Conservation (phyloP, 2,797 vertebrate species). For the Mus minutoides region DNA sequence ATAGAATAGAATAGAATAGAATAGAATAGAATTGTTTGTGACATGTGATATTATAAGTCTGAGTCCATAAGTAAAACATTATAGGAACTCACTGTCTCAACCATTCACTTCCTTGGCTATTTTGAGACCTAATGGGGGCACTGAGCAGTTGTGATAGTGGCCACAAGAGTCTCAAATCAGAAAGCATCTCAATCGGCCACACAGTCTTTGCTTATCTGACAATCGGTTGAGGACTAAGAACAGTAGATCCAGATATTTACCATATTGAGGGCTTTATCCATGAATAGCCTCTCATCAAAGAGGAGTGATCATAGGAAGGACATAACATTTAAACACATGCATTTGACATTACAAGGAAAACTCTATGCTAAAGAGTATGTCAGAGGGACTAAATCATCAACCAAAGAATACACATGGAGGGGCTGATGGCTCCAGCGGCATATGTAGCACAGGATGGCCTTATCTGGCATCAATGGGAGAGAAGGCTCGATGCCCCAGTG, state of each 20-base stretch:
- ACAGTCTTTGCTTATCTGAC: not conserved
- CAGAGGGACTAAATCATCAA: not conserved
- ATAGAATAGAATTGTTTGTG: not conserved
- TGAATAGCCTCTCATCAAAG: not conserved
- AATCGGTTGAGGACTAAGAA: not conserved
- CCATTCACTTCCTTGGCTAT: not conserved
- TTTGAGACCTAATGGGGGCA: not conserved
- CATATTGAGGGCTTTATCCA: not conserved
- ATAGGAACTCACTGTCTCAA: not conserved
- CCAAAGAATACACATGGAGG: no score
- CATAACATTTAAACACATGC: not conserved
- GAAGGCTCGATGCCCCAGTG: no score
- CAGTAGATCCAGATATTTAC: not conserved
- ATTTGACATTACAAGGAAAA: constrained; percentile 14
- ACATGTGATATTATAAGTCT: not conserved
- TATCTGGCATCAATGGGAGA: no score
- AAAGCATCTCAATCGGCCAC: not conserved
- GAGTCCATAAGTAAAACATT: not conserved
- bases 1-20: no score
- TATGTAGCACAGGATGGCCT: no score
- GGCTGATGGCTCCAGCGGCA: no score
- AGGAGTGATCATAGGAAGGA: not conserved
- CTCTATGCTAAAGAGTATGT: not conserved
- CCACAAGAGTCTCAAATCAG: not conserved
- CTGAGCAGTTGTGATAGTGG: not conserved